Base-by-base conservation (phyloP, 2,113 vertebrate genomes). In the Alouatta palliata region DNA sequence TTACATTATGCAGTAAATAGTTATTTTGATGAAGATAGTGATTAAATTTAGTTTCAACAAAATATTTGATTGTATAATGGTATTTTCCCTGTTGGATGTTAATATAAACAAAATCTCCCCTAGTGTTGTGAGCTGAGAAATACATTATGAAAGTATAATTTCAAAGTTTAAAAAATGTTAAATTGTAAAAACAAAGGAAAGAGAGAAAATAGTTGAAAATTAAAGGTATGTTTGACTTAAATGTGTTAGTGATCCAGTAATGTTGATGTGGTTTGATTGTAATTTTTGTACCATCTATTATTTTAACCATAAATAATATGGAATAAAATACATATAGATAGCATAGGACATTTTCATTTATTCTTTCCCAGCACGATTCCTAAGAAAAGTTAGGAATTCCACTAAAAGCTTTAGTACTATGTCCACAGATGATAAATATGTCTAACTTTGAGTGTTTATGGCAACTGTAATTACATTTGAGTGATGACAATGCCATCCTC, bases 21-120 rank as follows among this genome's bases (percentile, higher is more conserved):
- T 95, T 95, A 93, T 90, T 95, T 96, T 97, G 92, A 95, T 90
- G 88, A 98, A 92, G 84, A 98, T 97, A 98, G 93, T 90, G 68
- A 97, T 90, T 71, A 94, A 4, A 94, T 80, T 32, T 86, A 98
- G 94, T 97, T 97, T 96, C 49, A 97, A 97, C 91, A 68, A 93
- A 97, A 93, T 95, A 79, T 97, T 98, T 96, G 35, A 75, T 52
- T 92, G 14, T 49, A 86, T 84, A 95, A 96, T 95, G 37, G 90
- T 87, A 49, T 97, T 98, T 98, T 98, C 91, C 92, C 83, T 95
- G 61, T 90, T 92, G 61, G 86, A 86, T 88, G 87, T 93, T 94
- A 97, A 95, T 94, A 97, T 92, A 97, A 98, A 97, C 73, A 97
- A 82, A 95, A 95, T 94, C 37, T 47, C 35, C 91, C 37, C 79